phyloP scores from a whole-genome alignment of 2,113 vertebrate species.

The Charina bottae region DNA sequence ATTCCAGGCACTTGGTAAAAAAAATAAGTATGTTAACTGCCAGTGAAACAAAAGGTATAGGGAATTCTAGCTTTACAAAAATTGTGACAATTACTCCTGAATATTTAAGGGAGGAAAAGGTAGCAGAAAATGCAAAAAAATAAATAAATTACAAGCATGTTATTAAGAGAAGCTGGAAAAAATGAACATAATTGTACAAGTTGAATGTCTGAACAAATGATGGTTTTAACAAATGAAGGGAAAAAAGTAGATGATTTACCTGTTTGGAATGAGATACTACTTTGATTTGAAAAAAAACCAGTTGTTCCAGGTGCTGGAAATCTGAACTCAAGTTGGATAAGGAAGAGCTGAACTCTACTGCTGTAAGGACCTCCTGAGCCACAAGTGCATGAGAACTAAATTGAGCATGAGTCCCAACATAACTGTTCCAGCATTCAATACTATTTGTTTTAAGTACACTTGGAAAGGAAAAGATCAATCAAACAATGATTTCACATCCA shows the following conservation, averaged over 20 bases:
- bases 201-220: neutral
- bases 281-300: neutral
- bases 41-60: neutral
- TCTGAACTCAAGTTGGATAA: neutral
- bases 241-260: neutral
- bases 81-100: neutral
- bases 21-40: neutral
- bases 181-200: neutral
- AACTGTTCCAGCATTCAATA: too few relatives aligned
- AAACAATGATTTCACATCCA: neutral
- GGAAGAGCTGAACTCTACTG: neutral
- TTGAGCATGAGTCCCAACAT: neutral
- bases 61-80: neutral
- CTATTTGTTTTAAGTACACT: too few relatives aligned
- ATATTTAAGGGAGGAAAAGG: neutral
- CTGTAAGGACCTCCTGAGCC: neutral
- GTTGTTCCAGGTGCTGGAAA: neutral
- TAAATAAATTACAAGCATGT: neutral
- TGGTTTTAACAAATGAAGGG: neutral
- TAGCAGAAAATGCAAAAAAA: neutral
- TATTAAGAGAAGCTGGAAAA: neutral
- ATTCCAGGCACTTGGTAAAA: neutral
- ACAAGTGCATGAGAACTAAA: neutral
- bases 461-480: too few relatives aligned
- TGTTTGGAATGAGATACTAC: neutral